Evolutionary conservation across 2,113 vertebrate species (phyloP), one percentile per base, ranked within the genome.

Genomic region (Rhegmatorhina hoffmannsi): DNA sequence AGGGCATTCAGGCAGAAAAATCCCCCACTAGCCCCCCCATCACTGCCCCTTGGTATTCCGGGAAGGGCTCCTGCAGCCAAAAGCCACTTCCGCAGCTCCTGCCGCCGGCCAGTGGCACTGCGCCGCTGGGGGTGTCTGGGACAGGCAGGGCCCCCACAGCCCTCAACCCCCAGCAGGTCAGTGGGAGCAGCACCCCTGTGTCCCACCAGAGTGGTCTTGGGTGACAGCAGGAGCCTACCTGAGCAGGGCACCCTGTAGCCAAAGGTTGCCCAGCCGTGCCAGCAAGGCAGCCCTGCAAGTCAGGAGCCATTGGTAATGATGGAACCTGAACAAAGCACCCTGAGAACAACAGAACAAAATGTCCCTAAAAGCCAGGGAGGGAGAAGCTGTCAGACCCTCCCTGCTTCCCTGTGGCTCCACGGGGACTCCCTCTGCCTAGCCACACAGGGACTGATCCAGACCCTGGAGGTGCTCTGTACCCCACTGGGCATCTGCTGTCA

Each of bases 1-100:
- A 1, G 76, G 68, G 86, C 83, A 1, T 80, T 97, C 96, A 97
- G 94, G 96, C 96, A 96, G 96, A 96, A 96, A 91, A 95, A 93
- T 96, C 94, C 94, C 90, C 92, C 85, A 25, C 85, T 6, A 12
- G 19, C 87, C 87, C 91, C 80, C 91, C 77, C 90, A 84, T 19
- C 3, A 1, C 91, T 84, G 87, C 94, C 95, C 95, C 95, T 95
- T 95, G 87, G 83, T 97, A 95, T 96, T 95, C 90, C 59, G 2
- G 82, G 94, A 94, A 95, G 82, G 67, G 82, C 55, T 94, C 82
- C 82, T 0, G 0, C 62, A 87, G 95, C 91, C 95, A 96, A 97
- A 75, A 89, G 87, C 66, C 78, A 94, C 70, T 91, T 94, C 93
- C 55, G 83, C 69, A 81, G 95, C 80, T 77, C 67, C 5, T 11